Base-by-base conservation (phyloP, 2,113 vertebrate species). In the Choloepus hoffmanni region DNA sequence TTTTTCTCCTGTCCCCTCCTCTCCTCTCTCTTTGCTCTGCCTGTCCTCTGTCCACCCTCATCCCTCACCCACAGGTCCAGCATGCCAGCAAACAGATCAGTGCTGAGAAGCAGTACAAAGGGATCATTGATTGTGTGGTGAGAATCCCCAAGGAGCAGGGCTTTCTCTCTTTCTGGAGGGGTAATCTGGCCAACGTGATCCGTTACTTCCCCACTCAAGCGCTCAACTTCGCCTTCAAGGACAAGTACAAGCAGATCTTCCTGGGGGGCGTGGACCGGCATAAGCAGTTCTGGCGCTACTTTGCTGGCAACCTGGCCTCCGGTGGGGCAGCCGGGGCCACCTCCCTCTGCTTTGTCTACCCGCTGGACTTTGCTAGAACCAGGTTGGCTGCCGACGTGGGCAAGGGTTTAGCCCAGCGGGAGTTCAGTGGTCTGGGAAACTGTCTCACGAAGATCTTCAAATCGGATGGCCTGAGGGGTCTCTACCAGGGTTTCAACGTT, bases 161-260 rank as follows among this genome's bases (percentile, higher is more conserved):
- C 96, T 98, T 99, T 74, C 23, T 99, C 67, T 99, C 99, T 95
- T 99, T 99, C 98, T 99, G 99, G 99, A 99, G 99, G 97, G 99
- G 99, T 96, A 99, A 99, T 98, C 97, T 99, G 98, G 99, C 99
- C 98, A 99, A 99, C 13, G 99, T 99, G 95, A 99, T 99, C 98
- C 99, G 99, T 50, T 99, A 99, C 98, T 99, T 99, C 98, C 99
- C 99, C 97, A 99, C 99, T 92, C 99, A 99, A 98, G 99, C 99
- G 60, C 99, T 99, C 94, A 99, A 99, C 99, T 99, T 99, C 77
- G 99, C 99, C 98, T 99, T 99, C 99, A 99, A 99, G 98, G 99
- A 99, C 98, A 99, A 99, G 98, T 99, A 99, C 99, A 99, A 99
- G 99, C 99, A 99, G 98, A 97, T 99, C 98, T 99, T 99, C 98